Evolutionary conservation across 1,140 invertebrate genomes (phyloP).

Genomic region (Achroia grisella): DNA sequence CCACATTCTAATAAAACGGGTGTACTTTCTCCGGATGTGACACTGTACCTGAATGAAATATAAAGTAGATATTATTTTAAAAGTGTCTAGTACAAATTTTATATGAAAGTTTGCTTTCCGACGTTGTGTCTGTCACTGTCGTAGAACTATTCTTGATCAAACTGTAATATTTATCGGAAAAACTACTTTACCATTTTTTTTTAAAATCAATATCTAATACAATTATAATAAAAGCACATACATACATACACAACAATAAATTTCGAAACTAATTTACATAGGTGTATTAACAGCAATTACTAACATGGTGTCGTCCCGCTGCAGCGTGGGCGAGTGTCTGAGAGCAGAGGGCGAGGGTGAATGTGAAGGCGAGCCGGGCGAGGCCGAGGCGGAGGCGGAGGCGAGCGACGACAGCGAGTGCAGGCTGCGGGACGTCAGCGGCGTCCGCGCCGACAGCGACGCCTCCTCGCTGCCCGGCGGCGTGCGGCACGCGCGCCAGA

Average conservation of each 20-base stretch:
- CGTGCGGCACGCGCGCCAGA: slow-evolving; percentile 64
- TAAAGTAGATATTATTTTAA: slow-evolving; percentile 1
- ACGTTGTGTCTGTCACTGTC: too few relatives aligned
- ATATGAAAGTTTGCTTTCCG: too few relatives aligned
- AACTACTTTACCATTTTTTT: too few relatives aligned
- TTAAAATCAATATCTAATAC: too few relatives aligned
- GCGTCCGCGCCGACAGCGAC: slow-evolving; percentile 55
- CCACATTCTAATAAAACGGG: slow-evolving; percentile 63
- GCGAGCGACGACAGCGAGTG: slow-evolving; percentile 61
- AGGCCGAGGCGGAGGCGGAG: slow-evolving; percentile 7
- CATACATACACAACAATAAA: too few relatives aligned
- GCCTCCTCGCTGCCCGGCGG: slow-evolving; percentile 63
- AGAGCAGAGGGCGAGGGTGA: slow-evolving; percentile 41
- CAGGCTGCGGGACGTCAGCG: slow-evolving; percentile 60
- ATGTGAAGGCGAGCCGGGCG: slow-evolving; percentile 32
- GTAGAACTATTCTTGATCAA: too few relatives aligned
- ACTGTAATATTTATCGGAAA: too few relatives aligned
- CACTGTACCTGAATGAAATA: slow-evolving; percentile 53
- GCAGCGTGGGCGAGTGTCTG: slow-evolving; percentile 45
- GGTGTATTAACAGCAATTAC: too few relatives aligned
- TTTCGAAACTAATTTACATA: too few relatives aligned
- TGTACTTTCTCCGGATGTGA: slow-evolving; percentile 64
- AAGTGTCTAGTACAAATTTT: too few relatives aligned
- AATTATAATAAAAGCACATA: too few relatives aligned
- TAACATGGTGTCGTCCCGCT: slow-evolving; percentile 53